These are phyloP conservation scores for Blera fallax DNA, from an alignment of 2,888 invertebrate species.

Conservation along the genomic window DNA sequence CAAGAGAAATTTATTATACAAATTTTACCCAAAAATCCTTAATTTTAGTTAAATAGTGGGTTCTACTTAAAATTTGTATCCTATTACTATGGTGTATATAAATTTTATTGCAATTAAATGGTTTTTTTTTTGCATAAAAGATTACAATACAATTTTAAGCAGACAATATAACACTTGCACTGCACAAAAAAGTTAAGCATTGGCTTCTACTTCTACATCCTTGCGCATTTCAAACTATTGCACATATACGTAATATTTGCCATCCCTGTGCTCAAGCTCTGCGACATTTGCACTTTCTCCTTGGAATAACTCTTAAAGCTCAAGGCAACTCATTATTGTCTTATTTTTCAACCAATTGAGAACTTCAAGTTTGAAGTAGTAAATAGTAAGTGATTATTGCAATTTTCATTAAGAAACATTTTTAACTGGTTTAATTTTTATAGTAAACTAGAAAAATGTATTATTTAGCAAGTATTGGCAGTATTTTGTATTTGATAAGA, in stretches of 20 bases:
- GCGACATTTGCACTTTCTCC: conserved; percentile 15
- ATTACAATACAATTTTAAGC: too few relatives aligned
- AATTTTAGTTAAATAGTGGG: too few relatives aligned
- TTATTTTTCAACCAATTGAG: conserved; percentile 46
- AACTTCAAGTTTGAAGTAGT: conserved; percentile 27
- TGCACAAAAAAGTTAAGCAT: background rate
- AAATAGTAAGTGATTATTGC: conserved; percentile 30
- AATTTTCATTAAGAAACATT: background rate
- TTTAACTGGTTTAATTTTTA: background rate
- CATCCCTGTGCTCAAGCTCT: conserved; percentile 46
- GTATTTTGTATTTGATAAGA: background rate
- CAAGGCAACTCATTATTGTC: conserved; percentile 36
- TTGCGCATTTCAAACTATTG: conserved; percentile 17
- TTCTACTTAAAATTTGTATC: too few relatives aligned
- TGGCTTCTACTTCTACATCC: background rate
- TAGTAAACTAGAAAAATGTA: background rate
- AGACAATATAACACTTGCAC: background rate
- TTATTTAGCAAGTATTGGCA: background rate
- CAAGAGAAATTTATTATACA: too few relatives aligned
- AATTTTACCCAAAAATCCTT: too few relatives aligned
- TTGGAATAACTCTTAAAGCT: conserved; percentile 33
- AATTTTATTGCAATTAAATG: too few relatives aligned
- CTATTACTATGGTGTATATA: too few relatives aligned
- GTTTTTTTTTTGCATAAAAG: too few relatives aligned
- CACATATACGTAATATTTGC: background rate